phyloP scores from a whole-genome alignment of 1,140 invertebrate species.

The Drosophila sulfurigaster region DNA sequence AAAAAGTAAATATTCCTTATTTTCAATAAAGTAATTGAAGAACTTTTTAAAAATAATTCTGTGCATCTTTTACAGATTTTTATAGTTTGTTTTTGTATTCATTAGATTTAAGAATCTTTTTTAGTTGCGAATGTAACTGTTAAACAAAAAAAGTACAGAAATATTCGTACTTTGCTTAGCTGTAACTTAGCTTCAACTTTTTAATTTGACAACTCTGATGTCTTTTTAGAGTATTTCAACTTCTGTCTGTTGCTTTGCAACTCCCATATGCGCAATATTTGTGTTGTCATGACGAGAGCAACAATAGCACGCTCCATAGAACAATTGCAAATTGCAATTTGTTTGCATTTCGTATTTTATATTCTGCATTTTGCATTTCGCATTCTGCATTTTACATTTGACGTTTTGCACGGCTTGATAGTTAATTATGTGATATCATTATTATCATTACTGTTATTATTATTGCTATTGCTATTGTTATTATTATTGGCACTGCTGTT shows the following conservation, averaged over 20 bases:
- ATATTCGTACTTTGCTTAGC: too few relatives aligned
- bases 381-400: background rate
- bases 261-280: conserved; percentile 11
- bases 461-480: conserved; percentile 41
- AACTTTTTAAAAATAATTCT: too few relatives aligned
- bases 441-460: conserved; percentile 47
- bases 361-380: background rate
- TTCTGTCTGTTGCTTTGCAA: too few relatives aligned
- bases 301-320: conserved; percentile 66
- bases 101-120: too few relatives aligned
- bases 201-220: too few relatives aligned
- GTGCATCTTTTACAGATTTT: too few relatives aligned
- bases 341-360: conserved; percentile 45
- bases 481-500: conserved; percentile 9
- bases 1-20: too few relatives aligned
- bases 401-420: conserved; percentile 50
- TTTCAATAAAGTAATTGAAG: too few relatives aligned
- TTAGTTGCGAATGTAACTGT: too few relatives aligned
- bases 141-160: too few relatives aligned
- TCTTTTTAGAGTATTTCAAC: conserved; percentile 23
- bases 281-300: conserved; percentile 58
- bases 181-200: too few relatives aligned
- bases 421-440: conserved; percentile 69
- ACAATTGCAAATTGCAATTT: conserved; percentile 66
- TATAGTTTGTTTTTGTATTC: too few relatives aligned